Percentiles rank a stretch among this genome's conserved stretches.
phyloP scores from a whole-genome alignment of 2,797 vertebrate species.

The Rhynchonycteris naso region DNA sequence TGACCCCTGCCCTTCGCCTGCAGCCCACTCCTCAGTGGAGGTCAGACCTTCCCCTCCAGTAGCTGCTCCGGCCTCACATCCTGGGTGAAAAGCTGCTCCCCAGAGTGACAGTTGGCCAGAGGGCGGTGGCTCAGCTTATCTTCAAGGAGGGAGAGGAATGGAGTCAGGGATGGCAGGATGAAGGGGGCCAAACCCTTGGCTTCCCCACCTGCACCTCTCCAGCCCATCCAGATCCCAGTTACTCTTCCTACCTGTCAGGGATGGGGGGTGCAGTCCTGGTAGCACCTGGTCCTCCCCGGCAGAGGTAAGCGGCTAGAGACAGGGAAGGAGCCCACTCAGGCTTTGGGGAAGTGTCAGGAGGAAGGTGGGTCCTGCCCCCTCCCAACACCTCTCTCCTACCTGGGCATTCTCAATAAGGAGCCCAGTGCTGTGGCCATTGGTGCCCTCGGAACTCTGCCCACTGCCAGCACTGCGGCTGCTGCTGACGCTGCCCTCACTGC shows the following conservation, averaged over 20 bases:
- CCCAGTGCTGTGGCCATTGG: slow-evolving; percentile 85
- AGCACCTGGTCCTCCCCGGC: slow-evolving; percentile 78
- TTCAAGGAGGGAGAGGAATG: slow-evolving; percentile 7
- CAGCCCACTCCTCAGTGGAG: neutral
- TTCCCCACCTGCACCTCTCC: neutral
- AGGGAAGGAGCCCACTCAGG: neutral
- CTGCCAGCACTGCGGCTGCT: slow-evolving; percentile 97
- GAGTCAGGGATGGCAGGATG: neutral
- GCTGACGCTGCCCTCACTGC: slow-evolving; percentile 95
- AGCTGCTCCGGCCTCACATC: slow-evolving; percentile 86
- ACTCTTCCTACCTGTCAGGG: slow-evolving; percentile 78
- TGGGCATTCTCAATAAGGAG: slow-evolving; percentile 87
- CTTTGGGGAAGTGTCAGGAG: neutral
- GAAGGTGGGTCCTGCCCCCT: neutral
- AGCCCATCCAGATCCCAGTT: neutral
- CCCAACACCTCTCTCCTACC: slow-evolving; percentile 75
- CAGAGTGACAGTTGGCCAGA: slow-evolving; percentile 75
- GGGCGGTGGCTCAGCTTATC: slow-evolving; percentile 79
- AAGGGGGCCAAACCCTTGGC: neutral
- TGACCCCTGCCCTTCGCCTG: neutral
- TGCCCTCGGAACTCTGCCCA: slow-evolving; percentile 96
- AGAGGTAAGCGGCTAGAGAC: slow-evolving; percentile 83
- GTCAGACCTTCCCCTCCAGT: slow-evolving; percentile 86
- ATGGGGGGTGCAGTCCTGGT: slow-evolving; percentile 64
- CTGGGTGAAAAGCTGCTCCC: slow-evolving; percentile 85